Percentiles rank a stretch among this genome's conserved stretches.
These are phyloP conservation scores for Diadumene lineata DNA, from an alignment of 92 coral and sea anemone genomes.

Conservation along the genomic window DNA sequence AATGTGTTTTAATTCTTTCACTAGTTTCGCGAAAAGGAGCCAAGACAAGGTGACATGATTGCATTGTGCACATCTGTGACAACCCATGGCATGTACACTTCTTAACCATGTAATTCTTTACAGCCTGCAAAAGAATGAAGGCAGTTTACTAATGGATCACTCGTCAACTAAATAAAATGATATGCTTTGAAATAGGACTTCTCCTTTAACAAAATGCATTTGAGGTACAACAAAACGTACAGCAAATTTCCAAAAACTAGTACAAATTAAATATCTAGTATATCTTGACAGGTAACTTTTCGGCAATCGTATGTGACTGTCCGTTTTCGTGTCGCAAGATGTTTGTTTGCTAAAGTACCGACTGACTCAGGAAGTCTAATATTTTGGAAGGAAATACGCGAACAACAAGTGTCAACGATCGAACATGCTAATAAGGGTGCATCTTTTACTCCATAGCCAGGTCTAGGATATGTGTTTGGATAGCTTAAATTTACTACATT, in stretches of 20 bases:
- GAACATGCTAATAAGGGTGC: background rate
- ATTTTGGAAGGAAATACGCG: background rate
- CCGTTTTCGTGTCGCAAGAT: background rate
- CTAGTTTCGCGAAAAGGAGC: conserved; percentile 74
- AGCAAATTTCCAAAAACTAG: too few relatives aligned
- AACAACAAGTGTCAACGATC: background rate
- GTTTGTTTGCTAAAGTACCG: conserved; percentile 21
- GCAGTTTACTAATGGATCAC: conserved; percentile 33
- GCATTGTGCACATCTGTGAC: conserved; percentile 71
- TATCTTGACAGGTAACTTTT: background rate
- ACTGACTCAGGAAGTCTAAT: conserved; percentile 2
- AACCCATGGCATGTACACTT: conserved; percentile 95
- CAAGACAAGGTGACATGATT: conserved; percentile 83
- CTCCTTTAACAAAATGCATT: too few relatives aligned
- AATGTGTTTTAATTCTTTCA: conserved; percentile 66
- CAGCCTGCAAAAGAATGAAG: conserved; percentile 68
- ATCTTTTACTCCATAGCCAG: background rate
- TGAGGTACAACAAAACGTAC: too few relatives aligned
- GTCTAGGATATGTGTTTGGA: background rate
- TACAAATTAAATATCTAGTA: background rate
- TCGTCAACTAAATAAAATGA: conserved; percentile 25
- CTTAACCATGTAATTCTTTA: conserved; percentile 63
- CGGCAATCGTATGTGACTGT: background rate
- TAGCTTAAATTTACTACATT: background rate
- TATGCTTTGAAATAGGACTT: conserved; percentile 5